A percentile compares a stretch with the other conserved stretches of the same genome.
phyloP scores from a whole-genome alignment of 2,888 invertebrate species.

The Branchipolynoe longqiensis region DNA sequence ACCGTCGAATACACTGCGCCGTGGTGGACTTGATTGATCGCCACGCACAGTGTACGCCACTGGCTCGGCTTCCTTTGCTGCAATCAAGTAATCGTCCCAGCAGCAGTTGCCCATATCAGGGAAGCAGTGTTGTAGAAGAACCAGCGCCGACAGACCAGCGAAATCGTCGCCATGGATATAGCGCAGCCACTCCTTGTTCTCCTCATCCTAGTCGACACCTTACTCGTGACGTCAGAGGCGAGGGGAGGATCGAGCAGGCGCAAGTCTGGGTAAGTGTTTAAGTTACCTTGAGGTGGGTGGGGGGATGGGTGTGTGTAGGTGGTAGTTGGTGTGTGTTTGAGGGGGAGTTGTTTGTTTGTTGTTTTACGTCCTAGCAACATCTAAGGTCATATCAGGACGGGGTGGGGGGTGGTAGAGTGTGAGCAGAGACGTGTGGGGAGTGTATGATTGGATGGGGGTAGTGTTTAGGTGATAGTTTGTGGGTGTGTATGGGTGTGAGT shows the following conservation, averaged over 20 bases:
- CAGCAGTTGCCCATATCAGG: not conserved
- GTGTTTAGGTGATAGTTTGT: not conserved
- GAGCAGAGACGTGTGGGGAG: not conserved
- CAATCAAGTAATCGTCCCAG: not conserved
- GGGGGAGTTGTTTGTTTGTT: too few species aligned
- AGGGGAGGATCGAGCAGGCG: not conserved
- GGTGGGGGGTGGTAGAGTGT: not conserved
- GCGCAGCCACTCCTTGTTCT: constrained; percentile 32
- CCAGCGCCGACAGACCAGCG: too few species aligned
- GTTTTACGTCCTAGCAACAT: too few species aligned
- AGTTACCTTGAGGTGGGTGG: not conserved
- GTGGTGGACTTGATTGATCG: too few species aligned
- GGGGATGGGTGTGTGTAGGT: not conserved
- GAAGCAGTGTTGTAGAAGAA: not conserved
- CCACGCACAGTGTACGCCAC: too few species aligned
- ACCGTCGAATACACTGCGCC: too few species aligned
- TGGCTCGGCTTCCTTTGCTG: too few species aligned
- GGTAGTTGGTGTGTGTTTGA: not conserved
- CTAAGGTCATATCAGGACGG: too few species aligned
- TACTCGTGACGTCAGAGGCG: constrained; percentile 12
- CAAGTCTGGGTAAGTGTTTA: constrained; percentile 31
- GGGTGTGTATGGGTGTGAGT: not conserved
- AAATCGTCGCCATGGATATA: constrained; percentile 39
- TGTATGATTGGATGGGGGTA: not conserved
- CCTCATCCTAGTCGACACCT: constrained; percentile 7